Base-by-base conservation (phyloP, 2,797 vertebrate genomes). In the Cuculus canorus region DNA sequence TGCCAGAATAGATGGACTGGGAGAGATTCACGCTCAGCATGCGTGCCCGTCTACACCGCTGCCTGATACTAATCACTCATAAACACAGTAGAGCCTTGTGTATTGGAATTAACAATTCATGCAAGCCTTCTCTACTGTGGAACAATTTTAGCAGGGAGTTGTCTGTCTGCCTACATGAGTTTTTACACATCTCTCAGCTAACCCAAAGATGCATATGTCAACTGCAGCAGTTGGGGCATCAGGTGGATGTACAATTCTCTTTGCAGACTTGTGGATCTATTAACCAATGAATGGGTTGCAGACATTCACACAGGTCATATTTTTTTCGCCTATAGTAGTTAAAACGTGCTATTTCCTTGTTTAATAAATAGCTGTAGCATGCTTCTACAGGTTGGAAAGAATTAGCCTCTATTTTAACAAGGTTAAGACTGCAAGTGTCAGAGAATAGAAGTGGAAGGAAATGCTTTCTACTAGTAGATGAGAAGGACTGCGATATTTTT, bases 41-140 rank as follows among this genome's bases (percentile, higher is more conserved):
- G 21, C 45, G 53, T 79, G 39, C 53, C 37, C 72, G 61, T 21
- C n/a, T 59, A 7, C 64, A 57, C 2, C 41, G 32, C 25, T 73
- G 76, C 53, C 82, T 97, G 79, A 96, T 96, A 91, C 57, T 35
- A 43, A 81, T 75, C 57, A 65, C 18, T 75, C 45, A 84, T 41
- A 63, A 83, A 3, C 17, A 10, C 32, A 68, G 18, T 37, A 54
- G 59, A 59, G 43, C 27, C 70, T 76, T 77, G 64, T 35, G 30
- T 64, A 41, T 50, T 27, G 47, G 76, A 96, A 85, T 90, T 92
- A 87, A 59, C 24, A 82, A 56, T 37, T 52, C 19, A 68, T 43
- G 50, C 23, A 48, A 92, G 27, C 6, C 22, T 89, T 18, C 50
- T 94, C 59, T 68, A 35, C 47, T 75, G 61, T 5, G 2, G 53